These are phyloP conservation scores for Chymomyza caudatula DNA, from an alignment of 2,888 invertebrate species.

Conservation along the genomic window DNA sequence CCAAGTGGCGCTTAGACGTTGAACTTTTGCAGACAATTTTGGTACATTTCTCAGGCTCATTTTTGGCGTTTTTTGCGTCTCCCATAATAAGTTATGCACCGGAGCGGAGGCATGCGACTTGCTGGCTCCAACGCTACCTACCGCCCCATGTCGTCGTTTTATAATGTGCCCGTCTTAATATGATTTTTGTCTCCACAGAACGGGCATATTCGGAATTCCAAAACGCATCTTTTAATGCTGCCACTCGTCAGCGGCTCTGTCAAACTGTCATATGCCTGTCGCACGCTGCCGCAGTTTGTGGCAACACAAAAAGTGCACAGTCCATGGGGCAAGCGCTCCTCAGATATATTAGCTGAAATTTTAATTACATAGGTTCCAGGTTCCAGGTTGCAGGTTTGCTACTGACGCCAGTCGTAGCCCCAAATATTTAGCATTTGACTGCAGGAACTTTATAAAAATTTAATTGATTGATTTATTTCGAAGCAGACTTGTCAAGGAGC, in stretches of 20 bases:
- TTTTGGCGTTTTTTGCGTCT: conserved; percentile 39
- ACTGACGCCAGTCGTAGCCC: conserved; percentile 28
- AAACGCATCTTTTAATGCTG: conserved; percentile 59
- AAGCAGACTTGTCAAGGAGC: conserved; percentile 49
- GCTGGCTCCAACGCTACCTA: not conserved
- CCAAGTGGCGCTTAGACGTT: conserved; percentile 67
- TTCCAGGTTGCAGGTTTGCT: conserved; percentile 9
- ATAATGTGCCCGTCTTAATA: conserved; percentile 75
- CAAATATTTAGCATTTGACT: conserved; percentile 51
- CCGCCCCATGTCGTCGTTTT: conserved; percentile 48
- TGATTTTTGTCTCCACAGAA: conserved; percentile 73
- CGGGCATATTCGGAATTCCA: conserved; percentile 71
- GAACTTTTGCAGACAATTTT: conserved; percentile 39
- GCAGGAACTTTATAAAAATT: conserved; percentile 72
- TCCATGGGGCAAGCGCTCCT: conserved; percentile 17
- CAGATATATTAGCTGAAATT: conserved; percentile 77
- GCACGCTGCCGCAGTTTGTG: conserved; percentile 37
- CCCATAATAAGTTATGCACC: conserved; percentile 73
- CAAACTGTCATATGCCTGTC: conserved; percentile 77
- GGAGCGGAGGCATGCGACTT: conserved; percentile 27
- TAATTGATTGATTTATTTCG: conserved; percentile 79
- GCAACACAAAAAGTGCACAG: conserved; percentile 5
- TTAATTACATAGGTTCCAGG: conserved; percentile 68
- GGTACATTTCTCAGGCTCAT: conserved; percentile 54
- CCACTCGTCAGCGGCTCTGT: conserved; percentile 64